Base-by-base conservation (phyloP, 2,113 vertebrate species). In the Silurus meridionalis region DNA sequence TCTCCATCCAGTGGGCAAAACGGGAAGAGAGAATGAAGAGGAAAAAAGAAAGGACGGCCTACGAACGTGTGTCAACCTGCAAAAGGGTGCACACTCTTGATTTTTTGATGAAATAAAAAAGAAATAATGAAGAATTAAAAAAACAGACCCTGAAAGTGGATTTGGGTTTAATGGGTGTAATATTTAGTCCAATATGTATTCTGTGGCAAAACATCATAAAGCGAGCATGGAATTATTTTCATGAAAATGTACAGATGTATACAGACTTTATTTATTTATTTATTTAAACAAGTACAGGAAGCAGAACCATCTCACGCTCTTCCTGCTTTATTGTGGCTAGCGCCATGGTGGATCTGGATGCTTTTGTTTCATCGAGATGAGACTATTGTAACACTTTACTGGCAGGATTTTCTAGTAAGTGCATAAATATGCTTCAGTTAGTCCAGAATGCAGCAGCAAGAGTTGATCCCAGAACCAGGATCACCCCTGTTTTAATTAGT, bases 1-100 rank as follows among this genome's bases (percentile, higher is more conserved):
- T 78, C 86, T 48, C 86, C 88, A 71, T 78, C 88, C 8, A 71
- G 79, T 57, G 88, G 85, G 72, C 10, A n/a, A 58, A 53, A 53
- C 14, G 15, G 37, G 25, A 67, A 80, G 17, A 57, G 23, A 15
- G 55, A 8, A 61, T 25, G 21, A 50, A 72, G 52, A 85, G 11
- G 14, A 64, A 19, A 6, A 14, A 7, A 67, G 60, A 48, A 25
- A 4, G 46, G 4, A 53, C 48, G n/a, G 1, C 14, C 5, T 28
- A 71, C 5, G 1, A 0, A 13, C 0, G 17, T 0, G 10, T 2
- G 2, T 13, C 46, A 52, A 50, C 69, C 17, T 72, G 69, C 61
- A 66, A 52, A 14, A 53, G n/a, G 13, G 19, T 63, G 25, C 25
- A 46, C 14, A 48, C 10, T 28, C 17, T 72, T 48, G 19, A 19